Conservation (phyloP, 2,797 vertebrate genomes). For the Peromyscus aztecus region DNA sequence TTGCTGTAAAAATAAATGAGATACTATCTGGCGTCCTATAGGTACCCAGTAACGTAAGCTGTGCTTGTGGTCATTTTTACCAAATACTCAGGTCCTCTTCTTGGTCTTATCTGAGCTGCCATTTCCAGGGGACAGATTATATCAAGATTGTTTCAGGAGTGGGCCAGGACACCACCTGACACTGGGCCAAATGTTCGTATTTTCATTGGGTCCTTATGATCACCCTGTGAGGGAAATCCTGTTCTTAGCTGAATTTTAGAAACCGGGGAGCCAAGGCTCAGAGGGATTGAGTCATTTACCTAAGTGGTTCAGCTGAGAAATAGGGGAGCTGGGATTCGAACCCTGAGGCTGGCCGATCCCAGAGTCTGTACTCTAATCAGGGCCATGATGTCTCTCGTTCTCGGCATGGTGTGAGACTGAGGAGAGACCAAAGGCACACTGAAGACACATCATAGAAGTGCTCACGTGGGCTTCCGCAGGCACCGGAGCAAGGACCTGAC, state of each 20-base stretch:
- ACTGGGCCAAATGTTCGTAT: background rate
- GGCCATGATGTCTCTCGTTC: background rate
- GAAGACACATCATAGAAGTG: background rate
- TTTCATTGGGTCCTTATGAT: background rate
- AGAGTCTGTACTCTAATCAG: background rate
- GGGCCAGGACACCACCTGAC: background rate
- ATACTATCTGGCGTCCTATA: background rate
- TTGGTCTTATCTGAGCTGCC: background rate
- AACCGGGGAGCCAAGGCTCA: background rate
- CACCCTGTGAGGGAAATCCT: background rate
- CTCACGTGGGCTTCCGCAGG: background rate
- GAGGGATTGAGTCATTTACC: background rate
- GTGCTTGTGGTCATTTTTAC: background rate
- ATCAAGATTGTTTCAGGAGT: background rate
- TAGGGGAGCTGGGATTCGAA: constrained; percentile 4
- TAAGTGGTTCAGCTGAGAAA: background rate
- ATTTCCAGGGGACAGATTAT: background rate
- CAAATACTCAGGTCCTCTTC: background rate
- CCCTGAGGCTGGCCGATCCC: background rate
- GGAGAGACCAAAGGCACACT: background rate
- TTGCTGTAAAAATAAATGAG: constrained; percentile 55
- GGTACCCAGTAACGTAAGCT: background rate
- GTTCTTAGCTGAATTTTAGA: background rate
- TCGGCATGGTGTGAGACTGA: background rate
- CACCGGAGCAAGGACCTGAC: background rate